Evolutionary conservation across 2,113 vertebrate genomes (phyloP), one percentile per base, ranked within the genome.

Genomic region (Tylochromis polylepis): DNA sequence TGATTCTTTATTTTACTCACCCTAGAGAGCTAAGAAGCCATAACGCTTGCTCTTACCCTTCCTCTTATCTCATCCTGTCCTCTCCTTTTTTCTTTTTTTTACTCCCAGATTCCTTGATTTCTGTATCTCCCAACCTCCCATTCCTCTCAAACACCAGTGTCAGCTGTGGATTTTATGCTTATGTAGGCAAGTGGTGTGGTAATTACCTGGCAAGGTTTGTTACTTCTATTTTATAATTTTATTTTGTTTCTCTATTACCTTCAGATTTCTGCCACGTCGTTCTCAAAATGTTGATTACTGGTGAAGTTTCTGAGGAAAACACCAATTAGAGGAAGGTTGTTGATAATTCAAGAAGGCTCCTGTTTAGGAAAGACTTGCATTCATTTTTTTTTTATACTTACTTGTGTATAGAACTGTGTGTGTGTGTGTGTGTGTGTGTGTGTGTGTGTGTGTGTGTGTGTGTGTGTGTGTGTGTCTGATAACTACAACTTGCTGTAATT

Each of bases 401-500:
- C 58, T 20, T 82, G 79, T 22, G 57, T 84, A 8, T 60, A 36
- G 67, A 72, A 72, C 29, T 0, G 20, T 72, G 67, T 72, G 38
- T 46, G 24, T 34, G 1, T 67, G 60, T 57, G 72, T 79, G 53
- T 58, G n/a, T 56, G 49, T 36, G 29, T 70, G 11, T 1, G 27
- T 60, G 58, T 24, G 9, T 20, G 43, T 56, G 24, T 24, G 15
- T 43, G 8, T 78, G 11, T 72, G 27, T 79, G 16, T 72, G 29
- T 7, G 24, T 51, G 1, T 31, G 55, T 79, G 27, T 36, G 65
- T 75, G 46, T 65, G 82, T 57, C 41, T 43, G 49, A 89, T 84
- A 85, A 83, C 55, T 84, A 87, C 84, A 85, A 84, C 58, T 84
- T 83, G 24, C 72, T 84, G 70, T 92, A 91, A 93, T 91, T 93